Base-by-base conservation (phyloP, 2,797 vertebrate species). In the Sebastolobus alascanus region DNA sequence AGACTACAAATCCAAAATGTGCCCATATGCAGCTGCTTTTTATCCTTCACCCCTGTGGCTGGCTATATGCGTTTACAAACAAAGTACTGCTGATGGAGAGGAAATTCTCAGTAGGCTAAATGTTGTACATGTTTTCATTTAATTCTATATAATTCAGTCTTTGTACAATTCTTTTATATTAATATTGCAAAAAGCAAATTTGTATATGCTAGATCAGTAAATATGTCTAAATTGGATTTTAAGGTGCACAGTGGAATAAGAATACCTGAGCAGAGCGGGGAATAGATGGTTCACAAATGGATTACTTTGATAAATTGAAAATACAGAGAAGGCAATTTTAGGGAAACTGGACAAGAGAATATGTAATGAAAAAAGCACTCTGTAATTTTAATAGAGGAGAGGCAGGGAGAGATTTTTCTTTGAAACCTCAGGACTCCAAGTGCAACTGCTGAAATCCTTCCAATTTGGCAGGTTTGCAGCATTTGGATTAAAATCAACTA, bases 1-100 rank as follows among this genome's bases (percentile, higher is more conserved):
- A 72, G 68, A 79, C 61, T 58, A 78, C 43, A 78, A 83, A 85
- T 70, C 59, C 65, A 75, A 84, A 87, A 87, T 63, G 38, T 83
- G 72, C 69, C 66, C 77, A 77, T 68, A 77, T 80, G 79, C 80
- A 79, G 73, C 82, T 79, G 79, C 70, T 86, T 80, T 88, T 87
- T 59, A 76, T 85, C 75, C 52, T 70, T 68, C 75, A 70, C 35
- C 73, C 86, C 78, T 27, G 43, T 72, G 90, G 75, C 79, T 70
- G 68, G 75, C 63, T 82, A 68, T 27, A 68, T 85, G 37, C 87
- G 70, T 83, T 83, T 80, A 79, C 50, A 79, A 87, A 87, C 69
- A 87, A 73, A 82, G 25, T 54, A 73, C 29, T 25, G 31, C 54
- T 12, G 65, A 72, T 61, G 29, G 77, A 70, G 38, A 67, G 52